Percentiles rank a stretch among this genome's conserved stretches.
These are phyloP conservation scores for Ctenomys sociabilis DNA, from an alignment of 2,113 vertebrate species.

Conservation along the genomic window DNA sequence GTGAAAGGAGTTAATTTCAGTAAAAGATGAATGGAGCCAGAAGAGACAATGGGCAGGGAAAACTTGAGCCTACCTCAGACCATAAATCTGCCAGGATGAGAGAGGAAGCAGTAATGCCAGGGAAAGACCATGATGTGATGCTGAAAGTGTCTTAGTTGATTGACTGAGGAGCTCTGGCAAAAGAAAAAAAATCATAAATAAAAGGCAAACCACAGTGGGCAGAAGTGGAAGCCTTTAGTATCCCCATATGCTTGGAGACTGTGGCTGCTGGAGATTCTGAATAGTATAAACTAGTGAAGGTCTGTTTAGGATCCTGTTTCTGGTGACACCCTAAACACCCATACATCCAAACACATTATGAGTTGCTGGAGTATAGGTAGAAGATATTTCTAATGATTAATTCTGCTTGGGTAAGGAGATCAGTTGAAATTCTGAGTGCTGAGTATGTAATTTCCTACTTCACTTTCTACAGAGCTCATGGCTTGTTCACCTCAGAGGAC, in stretches of 20 bases:
- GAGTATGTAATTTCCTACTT: not conserved
- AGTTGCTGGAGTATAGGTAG: not conserved
- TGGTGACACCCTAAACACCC: not conserved
- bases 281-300: constrained; percentile 4
- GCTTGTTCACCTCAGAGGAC: constrained; percentile 3
- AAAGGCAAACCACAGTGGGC: not conserved
- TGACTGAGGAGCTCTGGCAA: not conserved
- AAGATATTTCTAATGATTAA: constrained; percentile 18
- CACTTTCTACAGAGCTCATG: not conserved
- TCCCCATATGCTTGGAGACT: not conserved
- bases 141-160: not conserved
- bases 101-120: not conserved
- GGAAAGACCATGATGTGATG: not conserved
- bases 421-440: constrained; percentile 3
- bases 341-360: not conserved
- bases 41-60: not conserved
- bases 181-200: not conserved
- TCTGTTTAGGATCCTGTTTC: not conserved
- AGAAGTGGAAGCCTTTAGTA: not conserved
- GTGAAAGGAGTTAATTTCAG: not conserved
- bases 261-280: not conserved
- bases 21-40: not conserved
- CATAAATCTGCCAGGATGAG: not conserved
- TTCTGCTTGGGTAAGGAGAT: not conserved
- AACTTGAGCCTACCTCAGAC: not conserved